Evolutionary conservation across 2,797 vertebrate species (phyloP).

Genomic region (Australoheros facetus): DNA sequence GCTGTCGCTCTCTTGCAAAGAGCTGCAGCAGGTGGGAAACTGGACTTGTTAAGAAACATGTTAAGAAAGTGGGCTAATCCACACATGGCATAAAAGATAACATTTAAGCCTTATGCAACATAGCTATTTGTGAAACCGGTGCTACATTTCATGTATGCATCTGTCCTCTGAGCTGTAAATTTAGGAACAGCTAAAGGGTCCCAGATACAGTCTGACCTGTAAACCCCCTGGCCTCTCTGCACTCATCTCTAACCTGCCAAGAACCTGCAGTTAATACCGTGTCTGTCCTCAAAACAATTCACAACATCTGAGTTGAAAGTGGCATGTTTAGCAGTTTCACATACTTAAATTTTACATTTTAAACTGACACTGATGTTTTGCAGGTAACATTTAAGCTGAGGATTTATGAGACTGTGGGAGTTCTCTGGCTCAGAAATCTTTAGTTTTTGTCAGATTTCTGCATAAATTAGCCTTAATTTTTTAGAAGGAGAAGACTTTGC

Average conservation of each 20-base stretch:
- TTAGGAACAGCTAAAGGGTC: conserved; percentile 52
- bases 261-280: background rate
- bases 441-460: background rate
- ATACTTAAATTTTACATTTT: background rate
- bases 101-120: conserved; percentile 43
- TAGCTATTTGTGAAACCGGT: conserved; percentile 40
- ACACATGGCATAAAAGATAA: conserved; percentile 26
- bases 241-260: background rate
- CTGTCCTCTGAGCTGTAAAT: conserved; percentile 51
- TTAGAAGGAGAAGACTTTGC: background rate
- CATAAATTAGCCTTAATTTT: background rate
- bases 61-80: conserved; percentile 4
- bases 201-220: conserved; percentile 28
- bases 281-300: background rate
- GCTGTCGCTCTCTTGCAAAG: background rate
- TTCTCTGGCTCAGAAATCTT: background rate
- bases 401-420: background rate
- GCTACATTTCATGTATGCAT: conserved; percentile 53
- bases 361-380: background rate
- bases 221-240: background rate
- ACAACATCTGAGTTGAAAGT: background rate
- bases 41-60: background rate
- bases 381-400: background rate
- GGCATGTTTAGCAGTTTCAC: background rate
- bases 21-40: background rate